phyloP scores from a whole-genome alignment of 2,113 vertebrate species.

The Pelusios castaneus region DNA sequence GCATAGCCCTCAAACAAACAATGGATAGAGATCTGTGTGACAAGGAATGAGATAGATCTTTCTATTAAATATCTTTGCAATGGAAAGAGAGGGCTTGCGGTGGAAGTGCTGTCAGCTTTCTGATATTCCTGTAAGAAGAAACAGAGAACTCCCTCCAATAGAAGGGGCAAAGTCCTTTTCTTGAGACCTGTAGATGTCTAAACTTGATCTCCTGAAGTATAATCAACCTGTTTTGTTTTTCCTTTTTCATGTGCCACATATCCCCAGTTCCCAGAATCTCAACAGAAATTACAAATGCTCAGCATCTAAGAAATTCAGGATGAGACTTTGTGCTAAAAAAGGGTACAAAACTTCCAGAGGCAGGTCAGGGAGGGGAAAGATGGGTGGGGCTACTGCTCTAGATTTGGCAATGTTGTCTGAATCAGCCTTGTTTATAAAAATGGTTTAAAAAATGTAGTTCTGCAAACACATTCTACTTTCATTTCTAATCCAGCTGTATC shows the following conservation, averaged over 20 bases:
- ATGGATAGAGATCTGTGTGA: neutral
- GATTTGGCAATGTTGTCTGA: neutral
- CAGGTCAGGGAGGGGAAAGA: neutral
- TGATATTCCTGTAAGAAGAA: neutral
- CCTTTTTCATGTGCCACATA: neutral
- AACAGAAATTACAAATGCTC: neutral
- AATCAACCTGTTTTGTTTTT: neutral
- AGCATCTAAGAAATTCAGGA: neutral
- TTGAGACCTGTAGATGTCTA: neutral
- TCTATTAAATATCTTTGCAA: neutral
- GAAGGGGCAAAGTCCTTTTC: neutral
- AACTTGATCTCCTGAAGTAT: neutral
- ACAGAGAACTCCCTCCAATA: neutral
- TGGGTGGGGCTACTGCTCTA: neutral
- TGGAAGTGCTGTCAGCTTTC: neutral
- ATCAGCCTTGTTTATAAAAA: neutral
- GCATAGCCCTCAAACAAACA: neutral
- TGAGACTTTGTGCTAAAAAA: neutral
- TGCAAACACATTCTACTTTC: neutral
- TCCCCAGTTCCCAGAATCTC: neutral
- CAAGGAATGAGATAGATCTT: neutral
- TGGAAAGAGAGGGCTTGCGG: neutral
- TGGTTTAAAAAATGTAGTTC: neutral
- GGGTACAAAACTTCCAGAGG: neutral
- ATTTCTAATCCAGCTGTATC: neutral